phyloP scores from a whole-genome alignment of 2,888 invertebrate genomes.

The Falcaria lacertinaria region DNA sequence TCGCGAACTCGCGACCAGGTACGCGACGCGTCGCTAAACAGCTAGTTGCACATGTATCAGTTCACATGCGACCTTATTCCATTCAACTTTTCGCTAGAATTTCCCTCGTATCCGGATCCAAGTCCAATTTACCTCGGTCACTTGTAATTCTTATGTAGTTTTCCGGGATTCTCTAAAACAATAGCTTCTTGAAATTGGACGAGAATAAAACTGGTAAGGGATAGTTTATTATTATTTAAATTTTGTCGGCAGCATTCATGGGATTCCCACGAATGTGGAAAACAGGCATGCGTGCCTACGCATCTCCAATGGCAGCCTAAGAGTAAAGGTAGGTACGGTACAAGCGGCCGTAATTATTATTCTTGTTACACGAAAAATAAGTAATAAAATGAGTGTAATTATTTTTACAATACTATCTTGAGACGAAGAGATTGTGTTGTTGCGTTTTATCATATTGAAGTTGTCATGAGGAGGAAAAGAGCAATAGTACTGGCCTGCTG shows the following conservation, averaged over 20 bases:
- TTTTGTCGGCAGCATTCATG: conserved; percentile 1
- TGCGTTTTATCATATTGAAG: conserved; percentile 51
- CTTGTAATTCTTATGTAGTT: conserved; percentile 15
- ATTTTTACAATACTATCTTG: conserved; percentile 28
- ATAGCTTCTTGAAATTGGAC: conserved; percentile 15
- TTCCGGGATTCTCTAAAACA: conserved; percentile 14
- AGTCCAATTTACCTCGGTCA: conserved; percentile 16
- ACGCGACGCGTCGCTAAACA: conserved; percentile 41
- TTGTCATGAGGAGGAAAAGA: conserved; percentile 68
- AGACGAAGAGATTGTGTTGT: conserved; percentile 40
- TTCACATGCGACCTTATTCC: conserved; percentile 51
- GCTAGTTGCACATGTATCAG: conserved; percentile 37
- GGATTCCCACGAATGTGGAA: conserved; percentile 19
- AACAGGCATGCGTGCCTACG: conserved; percentile 35
- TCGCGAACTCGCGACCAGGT: conserved; percentile 52
- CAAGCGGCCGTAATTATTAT: conserved; percentile 1
- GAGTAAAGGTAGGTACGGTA: background rate
- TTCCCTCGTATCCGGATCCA: conserved; percentile 23
- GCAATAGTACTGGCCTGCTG: conserved; percentile 66
- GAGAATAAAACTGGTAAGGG: conserved; percentile 22
- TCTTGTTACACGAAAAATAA: conserved; percentile 4
- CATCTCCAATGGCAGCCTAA: conserved; percentile 27
- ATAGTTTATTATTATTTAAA: conserved; percentile 5
- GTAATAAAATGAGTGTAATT: conserved; percentile 10
- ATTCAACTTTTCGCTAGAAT: conserved; percentile 45